Conservation (phyloP, 2,888 invertebrate genomes). For the Melangyna quadrimaculata region DNA sequence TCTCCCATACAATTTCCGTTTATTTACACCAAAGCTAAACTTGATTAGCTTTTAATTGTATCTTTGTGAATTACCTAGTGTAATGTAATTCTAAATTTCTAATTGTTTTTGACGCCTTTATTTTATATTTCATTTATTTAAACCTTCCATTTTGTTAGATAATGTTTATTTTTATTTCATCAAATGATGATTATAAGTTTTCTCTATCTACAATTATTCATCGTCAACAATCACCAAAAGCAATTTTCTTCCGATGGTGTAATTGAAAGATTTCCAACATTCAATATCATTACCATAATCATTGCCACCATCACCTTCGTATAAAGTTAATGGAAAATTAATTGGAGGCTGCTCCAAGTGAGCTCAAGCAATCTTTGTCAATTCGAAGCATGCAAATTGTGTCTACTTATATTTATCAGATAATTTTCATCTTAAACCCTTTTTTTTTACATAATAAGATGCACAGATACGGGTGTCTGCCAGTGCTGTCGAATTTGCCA, state of each 20-base stretch:
- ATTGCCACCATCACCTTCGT: conserved; percentile 11
- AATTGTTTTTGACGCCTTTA: too few species aligned
- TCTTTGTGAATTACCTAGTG: too few species aligned
- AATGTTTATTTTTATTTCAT: background rate
- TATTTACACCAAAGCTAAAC: too few species aligned
- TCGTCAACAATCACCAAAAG: background rate
- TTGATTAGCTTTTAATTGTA: too few species aligned
- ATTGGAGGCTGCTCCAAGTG: background rate
- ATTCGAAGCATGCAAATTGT: background rate
- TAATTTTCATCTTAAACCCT: conserved; percentile 6
- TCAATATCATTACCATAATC: conserved; percentile 25
- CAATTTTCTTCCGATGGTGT: background rate
- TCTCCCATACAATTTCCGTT: too few species aligned
- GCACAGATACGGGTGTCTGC: background rate
- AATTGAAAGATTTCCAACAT: background rate
- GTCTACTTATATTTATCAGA: background rate
- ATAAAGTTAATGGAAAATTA: conserved; percentile 12
- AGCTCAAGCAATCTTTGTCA: background rate
- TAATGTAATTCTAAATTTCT: too few species aligned
- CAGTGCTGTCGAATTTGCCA: background rate
- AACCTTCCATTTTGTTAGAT: background rate
- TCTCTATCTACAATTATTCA: background rate
- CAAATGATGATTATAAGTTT: background rate
- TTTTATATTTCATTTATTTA: background rate
- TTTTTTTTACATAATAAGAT: background rate